These are phyloP conservation scores for Myotis davidii DNA, from an alignment of 2,113 vertebrate species.

Conservation along the genomic window DNA sequence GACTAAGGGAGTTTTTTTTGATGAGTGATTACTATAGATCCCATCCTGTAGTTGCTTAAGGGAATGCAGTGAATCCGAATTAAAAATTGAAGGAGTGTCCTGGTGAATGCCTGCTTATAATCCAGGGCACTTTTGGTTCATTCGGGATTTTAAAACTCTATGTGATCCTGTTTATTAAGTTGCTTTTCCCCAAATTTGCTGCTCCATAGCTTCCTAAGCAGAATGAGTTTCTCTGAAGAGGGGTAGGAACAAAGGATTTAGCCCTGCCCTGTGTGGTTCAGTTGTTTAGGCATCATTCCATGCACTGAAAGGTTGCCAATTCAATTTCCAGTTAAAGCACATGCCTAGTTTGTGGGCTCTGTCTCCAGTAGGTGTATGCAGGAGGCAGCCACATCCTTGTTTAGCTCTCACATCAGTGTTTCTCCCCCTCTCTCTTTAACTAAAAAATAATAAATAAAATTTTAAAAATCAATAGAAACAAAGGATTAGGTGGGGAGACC, in stretches of 20 bases:
- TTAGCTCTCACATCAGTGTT: neutral
- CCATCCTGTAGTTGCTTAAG: neutral
- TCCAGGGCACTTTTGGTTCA: neutral
- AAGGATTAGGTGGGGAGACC: neutral
- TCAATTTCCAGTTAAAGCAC: neutral
- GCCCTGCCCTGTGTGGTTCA: neutral
- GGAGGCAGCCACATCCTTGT: neutral
- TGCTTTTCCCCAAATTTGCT: neutral
- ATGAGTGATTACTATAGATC: neutral
- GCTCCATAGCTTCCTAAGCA: neutral
- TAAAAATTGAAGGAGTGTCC: neutral
- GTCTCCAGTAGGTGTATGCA: neutral
- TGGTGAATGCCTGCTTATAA: neutral
- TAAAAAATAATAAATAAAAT: no score
- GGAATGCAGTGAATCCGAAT: neutral
- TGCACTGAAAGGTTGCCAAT: neutral
- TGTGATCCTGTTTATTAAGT: neutral
- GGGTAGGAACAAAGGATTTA: neutral
- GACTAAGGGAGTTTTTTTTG: neutral
- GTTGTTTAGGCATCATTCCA: neutral
- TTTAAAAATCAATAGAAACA: neutral
- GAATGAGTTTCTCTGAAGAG: neutral
- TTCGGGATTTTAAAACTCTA: neutral
- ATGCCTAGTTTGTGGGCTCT: neutral
- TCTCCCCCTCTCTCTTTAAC: neutral